Conservation (phyloP, 2,113 vertebrate species). For the Catharus fuscescens region DNA sequence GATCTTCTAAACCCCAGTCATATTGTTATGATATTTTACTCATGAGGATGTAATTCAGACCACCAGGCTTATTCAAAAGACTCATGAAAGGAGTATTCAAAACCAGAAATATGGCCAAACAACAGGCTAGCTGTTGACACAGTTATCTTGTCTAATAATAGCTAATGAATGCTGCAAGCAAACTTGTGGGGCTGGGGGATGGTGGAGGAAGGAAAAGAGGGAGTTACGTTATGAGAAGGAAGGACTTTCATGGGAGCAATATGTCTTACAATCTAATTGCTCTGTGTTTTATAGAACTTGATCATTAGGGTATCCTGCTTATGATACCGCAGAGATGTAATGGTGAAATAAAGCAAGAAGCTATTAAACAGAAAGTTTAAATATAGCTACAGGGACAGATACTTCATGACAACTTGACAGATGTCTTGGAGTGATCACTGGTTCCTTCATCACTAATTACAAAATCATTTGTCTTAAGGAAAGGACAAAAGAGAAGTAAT, state of each 20-base stretch:
- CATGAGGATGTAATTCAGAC: neutral
- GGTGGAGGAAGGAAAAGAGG: neutral
- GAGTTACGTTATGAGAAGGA: conserved; percentile 48
- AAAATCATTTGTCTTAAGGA: conserved; percentile 87
- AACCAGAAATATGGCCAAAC: neutral
- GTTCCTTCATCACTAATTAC: conserved; percentile 86
- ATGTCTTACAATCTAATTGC: conserved; percentile 80
- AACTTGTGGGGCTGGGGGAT: neutral
- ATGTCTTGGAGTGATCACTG: conserved; percentile 82
- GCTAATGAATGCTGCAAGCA: neutral
- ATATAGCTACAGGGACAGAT: conserved; percentile 85
- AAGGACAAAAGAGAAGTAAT: conserved; percentile 87
- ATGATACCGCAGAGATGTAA: conserved; percentile 77
- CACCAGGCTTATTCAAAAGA: neutral
- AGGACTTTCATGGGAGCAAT: conserved; percentile 74
- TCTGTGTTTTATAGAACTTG: conserved; percentile 79
- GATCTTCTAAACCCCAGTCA: neutral
- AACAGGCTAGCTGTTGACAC: conserved; percentile 47
- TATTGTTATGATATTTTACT: neutral
- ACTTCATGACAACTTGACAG: conserved; percentile 86
- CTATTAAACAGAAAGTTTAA: conserved; percentile 88
- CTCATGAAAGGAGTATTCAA: neutral
- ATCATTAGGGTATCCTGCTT: conserved; percentile 82
- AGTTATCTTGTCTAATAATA: conserved; percentile 20
- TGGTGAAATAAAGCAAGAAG: conserved; percentile 82